Conservation (phyloP, 1,140 invertebrate genomes). For the Doryteuthis pealeii region DNA sequence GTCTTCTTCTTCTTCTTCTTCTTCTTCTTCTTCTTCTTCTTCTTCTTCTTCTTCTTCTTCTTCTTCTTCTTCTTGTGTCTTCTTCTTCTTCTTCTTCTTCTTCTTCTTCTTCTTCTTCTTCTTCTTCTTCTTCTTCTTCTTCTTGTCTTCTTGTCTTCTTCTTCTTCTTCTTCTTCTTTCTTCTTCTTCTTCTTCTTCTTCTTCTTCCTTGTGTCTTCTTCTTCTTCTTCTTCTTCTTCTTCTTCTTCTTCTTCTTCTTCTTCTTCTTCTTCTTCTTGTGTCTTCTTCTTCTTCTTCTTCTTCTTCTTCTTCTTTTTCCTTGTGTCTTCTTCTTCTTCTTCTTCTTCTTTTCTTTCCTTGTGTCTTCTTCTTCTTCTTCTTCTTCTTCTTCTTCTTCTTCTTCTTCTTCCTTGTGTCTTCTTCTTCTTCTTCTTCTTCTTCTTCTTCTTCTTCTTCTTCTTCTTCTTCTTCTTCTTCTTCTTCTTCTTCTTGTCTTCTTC, state of each 20-base stretch:
- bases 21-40: background rate
- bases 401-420: slow-evolving; percentile 1
- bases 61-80: no score
- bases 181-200: no score
- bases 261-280: slow-evolving; percentile 46
- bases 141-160: background rate
- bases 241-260: slow-evolving; percentile 46
- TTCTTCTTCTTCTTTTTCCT: slow-evolving; percentile 44
- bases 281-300: slow-evolving; percentile 48
- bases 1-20: background rate
- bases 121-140: background rate
- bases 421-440: no score
- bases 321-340: slow-evolving; percentile 16
- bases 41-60: background rate
- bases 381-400: background rate
- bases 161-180: slow-evolving; percentile 26
- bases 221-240: slow-evolving; percentile 47
- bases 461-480: no score
- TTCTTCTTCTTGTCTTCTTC: slow-evolving; percentile 51
- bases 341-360: slow-evolving; percentile 12
- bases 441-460: no score
- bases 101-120: slow-evolving; percentile 2
- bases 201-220: slow-evolving; percentile 46
- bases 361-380: slow-evolving; percentile 8
- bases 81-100: slow-evolving; percentile 2